Conservation (phyloP, 2,797 vertebrate genomes). For the Pipistrellus kuhlii region DNA sequence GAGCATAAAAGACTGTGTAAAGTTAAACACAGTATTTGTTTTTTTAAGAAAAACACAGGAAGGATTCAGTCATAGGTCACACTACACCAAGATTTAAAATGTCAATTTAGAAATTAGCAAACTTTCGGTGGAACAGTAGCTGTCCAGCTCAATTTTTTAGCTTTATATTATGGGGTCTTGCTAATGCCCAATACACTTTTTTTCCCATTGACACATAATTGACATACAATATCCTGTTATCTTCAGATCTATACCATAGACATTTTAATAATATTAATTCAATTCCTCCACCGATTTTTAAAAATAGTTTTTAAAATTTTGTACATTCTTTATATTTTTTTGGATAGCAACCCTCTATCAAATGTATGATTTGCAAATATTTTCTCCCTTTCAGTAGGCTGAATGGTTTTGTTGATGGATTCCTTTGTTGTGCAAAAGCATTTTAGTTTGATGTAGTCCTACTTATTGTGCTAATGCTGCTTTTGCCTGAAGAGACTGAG, state of each 20-base stretch:
- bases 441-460: neutral
- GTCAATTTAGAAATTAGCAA: constrained; percentile 20
- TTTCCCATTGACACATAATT: neutral
- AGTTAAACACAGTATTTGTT: neutral
- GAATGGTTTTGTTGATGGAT: neutral
- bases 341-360: neutral
- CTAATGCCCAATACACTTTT: neutral
- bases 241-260: neutral
- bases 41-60: constrained; percentile 1
- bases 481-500: neutral
- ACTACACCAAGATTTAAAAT: constrained; percentile 39
- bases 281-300: neutral
- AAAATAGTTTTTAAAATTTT: neutral
- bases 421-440: neutral
- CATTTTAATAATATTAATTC: neutral
- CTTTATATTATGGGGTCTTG: neutral
- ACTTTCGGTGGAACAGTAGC: neutral
- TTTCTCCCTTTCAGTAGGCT: neutral
- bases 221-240: neutral
- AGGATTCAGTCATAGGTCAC: neutral
- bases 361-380: neutral
- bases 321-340: neutral
- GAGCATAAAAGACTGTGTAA: neutral
- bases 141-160: neutral
- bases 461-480: neutral